Evolutionary conservation across 1,140 invertebrate species (phyloP), one percentile per base, ranked within the genome.

Genomic region (Rhagoletis pomonella): DNA sequence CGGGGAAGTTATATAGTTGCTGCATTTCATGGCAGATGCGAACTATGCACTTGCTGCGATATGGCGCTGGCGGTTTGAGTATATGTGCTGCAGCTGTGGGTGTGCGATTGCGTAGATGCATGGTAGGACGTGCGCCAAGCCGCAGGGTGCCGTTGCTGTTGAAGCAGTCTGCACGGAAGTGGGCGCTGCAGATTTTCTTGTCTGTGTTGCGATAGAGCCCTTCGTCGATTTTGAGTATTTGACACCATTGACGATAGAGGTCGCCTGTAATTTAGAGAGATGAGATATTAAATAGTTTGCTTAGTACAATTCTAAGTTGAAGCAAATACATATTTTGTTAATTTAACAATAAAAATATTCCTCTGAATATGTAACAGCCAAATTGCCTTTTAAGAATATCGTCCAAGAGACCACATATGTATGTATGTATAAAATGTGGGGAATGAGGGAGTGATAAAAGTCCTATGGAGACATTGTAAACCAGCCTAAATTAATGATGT

Each of bases 171-270:
- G 85, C 58, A 7, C 58, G 58, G 59, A 86, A 86, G 19, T 86
- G 85, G 10, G 85, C 85, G 14, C 85, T 86, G 42, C 85, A 86
- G 29, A 86, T 86, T 29, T 86, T 86, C 85, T 86, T 86, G 29
- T 86, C 85, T 3, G 29, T 62, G 44, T 86, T 86, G 59, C 85
- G 85, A 19, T 86, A 86, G 85, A 86, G 85, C 0, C 39, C 39
- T 58, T 86, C 85, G 7, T 86, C 85, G 29, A 86, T 86, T 62
- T 42, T 17, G 6, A 86, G 12, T 62, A 86, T 86, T 86, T 86
- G 58, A 62, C 85, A 86, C 85, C 85, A 86, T 14, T 60, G 58
- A 0, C 62, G 58, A 4, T 86, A 86, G 39, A 86, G 58, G 29
- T 86, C 85, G 42, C 85, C 85, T 86, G 59, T 19, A 86, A 50